Percentiles rank a stretch among this genome's conserved stretches.
phyloP scores from a whole-genome alignment of 2,113 vertebrate species.

The Microtus richardsoni region DNA sequence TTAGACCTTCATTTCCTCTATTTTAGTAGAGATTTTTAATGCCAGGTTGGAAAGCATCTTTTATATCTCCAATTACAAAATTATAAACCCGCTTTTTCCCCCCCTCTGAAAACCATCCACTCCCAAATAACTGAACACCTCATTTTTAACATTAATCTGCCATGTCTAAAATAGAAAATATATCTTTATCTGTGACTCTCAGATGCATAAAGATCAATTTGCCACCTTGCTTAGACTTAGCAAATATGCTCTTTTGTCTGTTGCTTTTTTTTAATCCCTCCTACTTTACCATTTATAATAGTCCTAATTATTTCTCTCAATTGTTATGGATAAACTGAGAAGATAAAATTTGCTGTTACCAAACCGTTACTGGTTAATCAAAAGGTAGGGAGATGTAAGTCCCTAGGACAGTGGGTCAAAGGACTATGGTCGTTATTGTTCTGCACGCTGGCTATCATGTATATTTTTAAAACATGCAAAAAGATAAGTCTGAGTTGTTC shows the following conservation, averaged over 20 bases:
- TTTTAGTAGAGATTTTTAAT: constrained; percentile 89
- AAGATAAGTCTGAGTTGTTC: neutral
- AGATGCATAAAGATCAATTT: constrained; percentile 72
- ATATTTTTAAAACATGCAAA: neutral
- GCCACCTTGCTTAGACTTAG: constrained; percentile 68
- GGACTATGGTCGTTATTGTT: neutral
- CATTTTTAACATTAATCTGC: constrained; percentile 79
- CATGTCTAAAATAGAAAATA: constrained; percentile 72
- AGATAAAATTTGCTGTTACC: constrained; percentile 75
- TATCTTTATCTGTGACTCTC: constrained; percentile 15
- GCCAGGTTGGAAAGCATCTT: constrained; percentile 83
- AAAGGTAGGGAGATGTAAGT: constrained; percentile 41
- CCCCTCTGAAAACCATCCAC: constrained; percentile 36
- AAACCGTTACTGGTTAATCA: constrained; percentile 74
- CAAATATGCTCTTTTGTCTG: constrained; percentile 67
- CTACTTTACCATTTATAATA: neutral
- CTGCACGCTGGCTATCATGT: neutral
- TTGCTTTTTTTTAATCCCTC: neutral
- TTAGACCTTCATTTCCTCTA: constrained; percentile 86
- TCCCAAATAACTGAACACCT: constrained; percentile 66
- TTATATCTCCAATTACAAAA: constrained; percentile 87
- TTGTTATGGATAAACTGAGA: constrained; percentile 66
- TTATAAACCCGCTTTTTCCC: constrained; percentile 78
- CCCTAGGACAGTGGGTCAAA: neutral
- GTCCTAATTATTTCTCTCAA: neutral